Base-by-base conservation (phyloP, 1,140 invertebrate species). In the Lepidostoma basale region DNA sequence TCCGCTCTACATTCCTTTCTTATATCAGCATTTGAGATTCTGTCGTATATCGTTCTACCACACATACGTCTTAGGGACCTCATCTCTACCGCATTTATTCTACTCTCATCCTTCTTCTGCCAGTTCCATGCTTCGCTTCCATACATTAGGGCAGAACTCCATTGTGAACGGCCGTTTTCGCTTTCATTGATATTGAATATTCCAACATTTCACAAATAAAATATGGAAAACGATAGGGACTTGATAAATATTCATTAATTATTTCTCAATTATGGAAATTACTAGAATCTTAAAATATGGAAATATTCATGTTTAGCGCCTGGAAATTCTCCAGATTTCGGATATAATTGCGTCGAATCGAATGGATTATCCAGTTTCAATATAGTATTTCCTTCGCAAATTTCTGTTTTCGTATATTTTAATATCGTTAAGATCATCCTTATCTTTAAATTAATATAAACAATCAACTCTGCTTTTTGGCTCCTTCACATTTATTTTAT, bases 241-340 rank as follows among this genome's bases (percentile, higher is more conserved):
- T 20, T 39, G 30, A 56, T 56, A 56, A 56, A 56, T 56, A 56
- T 56, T 56, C 14, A 56, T 56, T 56, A 22, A 56, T 49, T 49
- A 6, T n/a, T 3, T 20, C 6, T 22, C 52, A 18, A 23, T 56
- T 56, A 56, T 56, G 30, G 52, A 56, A 56, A 56, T 56, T 20
- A 33, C 8, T n/a, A 22, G 20, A 56, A 22, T 33, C 52, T 10
- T 22, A 22, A 18, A 56, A 56, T 36, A 56, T 20, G 30, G 52
- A 56, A 33, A 56, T 39, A 18, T 39, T 56, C 36, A n/a, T 33
- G 12, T 33, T 56, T 20, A 36, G 14, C 16, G 52, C 10, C 28
- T 36, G 18, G 14, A 56, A 30, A 56, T 20, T 39, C 30, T 20
- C 28, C 9, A 28, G 16, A 36, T 36, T 56, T 12, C 12, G n/a